Evolutionary conservation across 2,113 vertebrate genomes (phyloP), one percentile per base, ranked within the genome.

Genomic region (Dascyllus trimaculatus): DNA sequence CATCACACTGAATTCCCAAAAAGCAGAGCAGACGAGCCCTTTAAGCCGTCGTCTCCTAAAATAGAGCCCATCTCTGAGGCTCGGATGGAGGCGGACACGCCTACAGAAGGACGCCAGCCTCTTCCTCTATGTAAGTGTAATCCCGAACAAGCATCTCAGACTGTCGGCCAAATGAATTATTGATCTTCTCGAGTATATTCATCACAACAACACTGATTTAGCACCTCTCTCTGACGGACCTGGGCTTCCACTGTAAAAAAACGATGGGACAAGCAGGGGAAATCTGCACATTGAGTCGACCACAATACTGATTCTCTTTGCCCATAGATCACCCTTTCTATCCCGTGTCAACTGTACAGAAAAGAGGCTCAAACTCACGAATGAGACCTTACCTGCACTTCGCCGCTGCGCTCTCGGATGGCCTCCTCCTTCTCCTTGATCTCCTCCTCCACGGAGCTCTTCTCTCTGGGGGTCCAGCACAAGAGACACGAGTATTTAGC

Each of bases 401-500:
- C 97, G 2, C 64, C 95, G 81, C 93, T 97, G 85, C 96, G 96
- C 91, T 97, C 95, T 81, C 96, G 95, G 93, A 99, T 95, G 76
- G 94, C 93, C 81, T 99, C 98, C 93, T 99, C 98, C 73, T 97
- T 98, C 89, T 99, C 98, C 85, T 96, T 97, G 90, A 99, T 96
- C 80, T 99, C 98, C 89, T 98, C 97, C 77, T 98, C 98, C 91
- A 99, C 97, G 74, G 95, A 93, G 88, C 89, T 96, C 94, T 98
- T 99, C 95, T 99, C 98, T 94, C 98, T 99, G 92, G 96, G 96
- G 93, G 95, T 96, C 97, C 96, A 97, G 95, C 97, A 98, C 89
- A 96, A 93, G 92, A 97, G 93, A 95, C 96, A 98, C 66, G 96
- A 94, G 94, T 97, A 97, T 94, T 96, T 97, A 66, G 97, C 94